phyloP scores from a whole-genome alignment of 2,888 invertebrate genomes.

The Ophion obscuratus region DNA sequence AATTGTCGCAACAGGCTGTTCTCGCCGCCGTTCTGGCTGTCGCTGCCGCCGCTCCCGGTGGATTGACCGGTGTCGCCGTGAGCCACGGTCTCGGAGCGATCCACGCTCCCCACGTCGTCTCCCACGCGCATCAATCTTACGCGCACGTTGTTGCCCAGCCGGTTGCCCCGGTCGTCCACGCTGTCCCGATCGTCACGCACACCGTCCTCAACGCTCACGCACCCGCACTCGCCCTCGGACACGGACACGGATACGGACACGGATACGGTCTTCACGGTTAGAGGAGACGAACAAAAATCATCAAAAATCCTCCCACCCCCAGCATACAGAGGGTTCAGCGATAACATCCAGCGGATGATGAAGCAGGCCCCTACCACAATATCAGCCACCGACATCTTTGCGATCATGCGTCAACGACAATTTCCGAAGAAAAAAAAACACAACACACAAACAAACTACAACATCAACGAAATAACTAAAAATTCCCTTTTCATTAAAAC shows the following conservation, averaged over 20 bases:
- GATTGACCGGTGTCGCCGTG: conserved; percentile 83
- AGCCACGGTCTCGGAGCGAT: conserved; percentile 79
- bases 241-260: conserved; percentile 60
- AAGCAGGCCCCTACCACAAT: conserved; percentile 29
- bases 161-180: conserved; percentile 79
- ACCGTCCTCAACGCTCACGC: conserved; percentile 76
- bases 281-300: conserved; percentile 14
- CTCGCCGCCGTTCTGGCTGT: conserved; percentile 82
- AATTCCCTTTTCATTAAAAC: conserved; percentile 65
- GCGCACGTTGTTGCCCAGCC: conserved; percentile 81
- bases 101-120: conserved; percentile 78
- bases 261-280: conserved; percentile 71
- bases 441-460: conserved; percentile 49
- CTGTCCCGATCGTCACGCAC: conserved; percentile 78
- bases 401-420: conserved; percentile 56
- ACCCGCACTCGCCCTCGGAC: conserved; percentile 64
- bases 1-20: conserved; percentile 76
- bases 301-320: conserved; percentile 32
- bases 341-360: conserved; percentile 54
- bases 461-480: conserved; percentile 69
- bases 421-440: conserved; percentile 65
- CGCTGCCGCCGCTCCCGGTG: conserved; percentile 85
- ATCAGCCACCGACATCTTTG: conserved; percentile 54
- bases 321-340: conserved; percentile 45
- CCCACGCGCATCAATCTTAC: conserved; percentile 75